phyloP scores from a whole-genome alignment of 2,797 vertebrate species.

The Tachyglossus aculeatus region DNA sequence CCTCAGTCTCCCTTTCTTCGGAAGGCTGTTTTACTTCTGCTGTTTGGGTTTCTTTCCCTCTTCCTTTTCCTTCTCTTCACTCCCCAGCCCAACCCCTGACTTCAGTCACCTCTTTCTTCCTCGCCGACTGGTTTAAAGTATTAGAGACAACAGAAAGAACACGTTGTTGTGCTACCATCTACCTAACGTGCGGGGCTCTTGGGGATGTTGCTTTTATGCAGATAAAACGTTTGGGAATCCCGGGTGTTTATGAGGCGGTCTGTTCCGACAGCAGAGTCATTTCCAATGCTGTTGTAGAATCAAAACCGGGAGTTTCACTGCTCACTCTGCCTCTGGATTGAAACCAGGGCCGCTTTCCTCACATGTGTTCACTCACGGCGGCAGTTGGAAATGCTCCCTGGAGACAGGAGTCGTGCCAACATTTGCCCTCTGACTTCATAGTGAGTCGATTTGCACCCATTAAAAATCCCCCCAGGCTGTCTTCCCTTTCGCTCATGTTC shows the following conservation, averaged over 20 bases:
- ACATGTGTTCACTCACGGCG: background rate
- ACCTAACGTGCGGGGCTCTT: background rate
- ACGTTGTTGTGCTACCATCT: too few relatives aligned
- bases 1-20: background rate
- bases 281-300: background rate
- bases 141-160: background rate
- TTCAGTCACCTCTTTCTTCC: too few relatives aligned
- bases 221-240: background rate
- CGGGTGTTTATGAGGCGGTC: too few relatives aligned
- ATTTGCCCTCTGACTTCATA: background rate
- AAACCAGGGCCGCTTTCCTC: background rate
- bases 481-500: too few relatives aligned
- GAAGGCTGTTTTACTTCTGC: too few relatives aligned
- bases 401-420: background rate
- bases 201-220: background rate
- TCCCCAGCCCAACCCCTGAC: too few relatives aligned
- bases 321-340: background rate
- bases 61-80: slow-evolving; percentile 1
- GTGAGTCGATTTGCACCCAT: background rate
- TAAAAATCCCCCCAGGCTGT: background rate
- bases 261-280: background rate
- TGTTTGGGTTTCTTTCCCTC: background rate
- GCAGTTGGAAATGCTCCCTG: background rate
- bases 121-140: too few relatives aligned
- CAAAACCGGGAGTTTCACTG: background rate